Evolutionary conservation across 2,888 invertebrate genomes (phyloP), one percentile per base, ranked within the genome.

Genomic region (Nudaria mundana): DNA sequence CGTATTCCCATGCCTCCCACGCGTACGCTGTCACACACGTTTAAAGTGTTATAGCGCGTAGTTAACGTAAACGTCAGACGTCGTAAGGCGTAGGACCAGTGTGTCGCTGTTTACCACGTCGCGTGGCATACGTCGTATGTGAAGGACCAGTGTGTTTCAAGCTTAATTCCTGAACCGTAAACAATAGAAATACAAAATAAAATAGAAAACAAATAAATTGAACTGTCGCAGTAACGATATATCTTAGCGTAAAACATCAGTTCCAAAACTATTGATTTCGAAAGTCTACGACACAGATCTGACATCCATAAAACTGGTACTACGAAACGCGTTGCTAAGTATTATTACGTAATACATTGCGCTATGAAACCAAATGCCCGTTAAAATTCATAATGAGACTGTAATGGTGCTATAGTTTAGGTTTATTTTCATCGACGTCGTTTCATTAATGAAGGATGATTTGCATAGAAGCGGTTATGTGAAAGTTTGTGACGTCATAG

Each of bases 241-340:
- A n/a, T n/a, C n/a, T n/a, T n/a, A n/a, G n/a, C 41, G 40, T 30
- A 38, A 40, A 43, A 42, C 25, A 48, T 45, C 37, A 24, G 45
- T 52, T 48, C 42, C 31, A 45, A 44, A 52, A 54, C 48, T 61
- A 61, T 61, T 50, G 63, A 61, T 61, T 57, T 54, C 34, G 35
- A 40, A 48, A 52, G 43, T 45, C 44, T 33, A 36, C 48, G 41
- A 48, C 55, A 60, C 51, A 48, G 52, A 53, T 60, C 61, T 54
- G 58, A 44, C 46, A 55, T 63, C 56, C 52, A 42, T 30, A 44
- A 39, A 41, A 44, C 41, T 45, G 45, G 37, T 48, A 45, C 41
- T 48, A 56, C 38, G 24, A 40, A 50, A 48, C 37, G 30, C 38
- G 29, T 33, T 25, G 22, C 33, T 26, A 42, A 60, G 35, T 35